Conservation (phyloP, 2,113 vertebrate species). For the Cavia porcellus region DNA sequence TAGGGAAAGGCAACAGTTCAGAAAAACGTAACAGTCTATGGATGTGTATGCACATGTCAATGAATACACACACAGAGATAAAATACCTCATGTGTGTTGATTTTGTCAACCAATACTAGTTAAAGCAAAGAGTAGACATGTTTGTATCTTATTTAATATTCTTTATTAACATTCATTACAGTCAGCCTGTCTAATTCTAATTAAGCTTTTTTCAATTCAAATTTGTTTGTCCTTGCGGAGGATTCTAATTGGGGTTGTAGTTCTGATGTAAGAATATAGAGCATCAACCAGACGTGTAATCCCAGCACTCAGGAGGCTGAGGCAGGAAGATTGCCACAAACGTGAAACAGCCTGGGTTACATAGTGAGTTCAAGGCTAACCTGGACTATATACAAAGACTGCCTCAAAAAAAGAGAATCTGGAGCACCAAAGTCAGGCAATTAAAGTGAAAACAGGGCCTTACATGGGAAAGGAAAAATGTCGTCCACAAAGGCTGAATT, state of each 20-base stretch:
- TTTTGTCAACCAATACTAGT: neutral
- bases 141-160: neutral
- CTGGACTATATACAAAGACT: neutral
- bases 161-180: slow-evolving; percentile 23
- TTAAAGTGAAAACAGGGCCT: neutral
- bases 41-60: neutral
- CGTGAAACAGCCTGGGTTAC: neutral
- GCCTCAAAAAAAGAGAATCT: neutral
- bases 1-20: slow-evolving; percentile 19
- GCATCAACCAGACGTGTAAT: neutral
- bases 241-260: neutral
- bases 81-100: neutral
- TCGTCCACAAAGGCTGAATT: slow-evolving; percentile 1
- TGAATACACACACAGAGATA: neutral
- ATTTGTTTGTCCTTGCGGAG: neutral
- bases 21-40: slow-evolving; percentile 8
- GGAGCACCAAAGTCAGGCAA: neutral
- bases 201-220: slow-evolving; percentile 25
- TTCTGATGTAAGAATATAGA: neutral
- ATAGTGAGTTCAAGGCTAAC: neutral
- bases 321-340: neutral
- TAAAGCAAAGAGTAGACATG: slow-evolving; percentile 1
- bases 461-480: neutral
- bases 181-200: slow-evolving; percentile 29
- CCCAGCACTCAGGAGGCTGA: neutral